phyloP scores from a whole-genome alignment of 2,797 vertebrate species.

The Tolypeutes matacus region DNA sequence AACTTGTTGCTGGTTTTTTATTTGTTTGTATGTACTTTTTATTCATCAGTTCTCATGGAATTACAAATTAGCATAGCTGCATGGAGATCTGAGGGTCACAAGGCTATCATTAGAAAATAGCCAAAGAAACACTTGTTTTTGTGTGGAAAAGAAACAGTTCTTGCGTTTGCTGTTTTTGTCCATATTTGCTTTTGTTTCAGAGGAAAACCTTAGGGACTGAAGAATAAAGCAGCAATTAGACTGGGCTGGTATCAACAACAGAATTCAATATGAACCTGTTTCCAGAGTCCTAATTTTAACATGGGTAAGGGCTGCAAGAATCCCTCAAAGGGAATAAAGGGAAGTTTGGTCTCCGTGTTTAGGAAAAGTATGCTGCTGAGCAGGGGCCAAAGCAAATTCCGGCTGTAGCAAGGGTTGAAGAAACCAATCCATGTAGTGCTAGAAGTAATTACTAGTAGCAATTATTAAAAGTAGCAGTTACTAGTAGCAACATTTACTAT shows the following conservation, averaged over 20 bases:
- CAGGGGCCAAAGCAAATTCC: background rate
- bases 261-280: slow-evolving; percentile 40
- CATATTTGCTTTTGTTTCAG: slow-evolving; percentile 62
- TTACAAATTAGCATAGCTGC: slow-evolving; percentile 42
- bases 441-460: no score
- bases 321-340: background rate
- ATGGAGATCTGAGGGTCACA: background rate
- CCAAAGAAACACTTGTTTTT: slow-evolving; percentile 7
- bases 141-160: background rate
- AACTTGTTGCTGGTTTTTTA: background rate
- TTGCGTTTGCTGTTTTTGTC: slow-evolving; percentile 29
- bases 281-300: background rate
- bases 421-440: background rate
- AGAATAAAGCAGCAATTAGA: slow-evolving; percentile 49
- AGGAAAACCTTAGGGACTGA: slow-evolving; percentile 26
- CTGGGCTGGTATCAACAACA: background rate
- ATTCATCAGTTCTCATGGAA: slow-evolving; percentile 29
- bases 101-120: background rate
- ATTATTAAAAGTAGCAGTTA: no score
- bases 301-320: background rate
- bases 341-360: background rate
- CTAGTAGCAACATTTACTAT: background rate
- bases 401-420: background rate
- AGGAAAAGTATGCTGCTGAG: background rate
- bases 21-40: slow-evolving; percentile 18